Evolutionary conservation across 2,797 vertebrate genomes (phyloP).

Genomic region (Sebastolobus altivelis): DNA sequence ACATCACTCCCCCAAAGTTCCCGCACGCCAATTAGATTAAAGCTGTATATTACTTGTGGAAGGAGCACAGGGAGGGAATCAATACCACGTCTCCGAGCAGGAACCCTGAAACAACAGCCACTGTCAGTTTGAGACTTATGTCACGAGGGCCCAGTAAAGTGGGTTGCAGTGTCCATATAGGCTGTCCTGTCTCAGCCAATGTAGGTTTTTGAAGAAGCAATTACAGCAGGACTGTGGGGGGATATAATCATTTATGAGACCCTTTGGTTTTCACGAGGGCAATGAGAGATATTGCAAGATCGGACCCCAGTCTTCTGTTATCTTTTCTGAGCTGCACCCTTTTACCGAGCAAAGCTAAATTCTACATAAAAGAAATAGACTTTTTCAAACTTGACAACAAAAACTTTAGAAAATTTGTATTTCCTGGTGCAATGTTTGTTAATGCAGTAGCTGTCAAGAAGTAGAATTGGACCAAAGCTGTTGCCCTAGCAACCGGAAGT

Average conservation of each 20-base stretch:
- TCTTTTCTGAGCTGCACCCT: background rate
- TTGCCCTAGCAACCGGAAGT: background rate
- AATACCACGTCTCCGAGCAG: slow-evolving; percentile 70
- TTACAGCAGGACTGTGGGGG: slow-evolving; percentile 32
- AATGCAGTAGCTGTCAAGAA: background rate
- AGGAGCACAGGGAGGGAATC: slow-evolving; percentile 69
- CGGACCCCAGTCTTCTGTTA: background rate
- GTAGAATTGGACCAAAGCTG: too few species aligned
- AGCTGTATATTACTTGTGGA: slow-evolving; percentile 78
- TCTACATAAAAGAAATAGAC: background rate
- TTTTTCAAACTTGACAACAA: background rate
- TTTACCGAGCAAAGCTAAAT: slow-evolving; percentile 5
- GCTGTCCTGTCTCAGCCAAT: slow-evolving; percentile 25
- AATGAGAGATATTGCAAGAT: background rate
- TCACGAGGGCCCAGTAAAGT: slow-evolving; percentile 49
- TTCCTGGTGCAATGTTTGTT: background rate
- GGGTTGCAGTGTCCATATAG: slow-evolving; percentile 38
- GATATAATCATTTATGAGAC: slow-evolving; percentile 42
- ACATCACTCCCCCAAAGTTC: slow-evolving; percentile 70
- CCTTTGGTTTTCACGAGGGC: slow-evolving; percentile 24
- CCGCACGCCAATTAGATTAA: slow-evolving; percentile 78
- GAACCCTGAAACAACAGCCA: slow-evolving; percentile 71
- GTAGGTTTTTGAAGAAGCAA: slow-evolving; percentile 44
- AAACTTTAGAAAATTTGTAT: background rate
- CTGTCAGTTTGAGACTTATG: slow-evolving; percentile 65